phyloP scores from a whole-genome alignment of 2,888 invertebrate genomes.

The Timandra comae region DNA sequence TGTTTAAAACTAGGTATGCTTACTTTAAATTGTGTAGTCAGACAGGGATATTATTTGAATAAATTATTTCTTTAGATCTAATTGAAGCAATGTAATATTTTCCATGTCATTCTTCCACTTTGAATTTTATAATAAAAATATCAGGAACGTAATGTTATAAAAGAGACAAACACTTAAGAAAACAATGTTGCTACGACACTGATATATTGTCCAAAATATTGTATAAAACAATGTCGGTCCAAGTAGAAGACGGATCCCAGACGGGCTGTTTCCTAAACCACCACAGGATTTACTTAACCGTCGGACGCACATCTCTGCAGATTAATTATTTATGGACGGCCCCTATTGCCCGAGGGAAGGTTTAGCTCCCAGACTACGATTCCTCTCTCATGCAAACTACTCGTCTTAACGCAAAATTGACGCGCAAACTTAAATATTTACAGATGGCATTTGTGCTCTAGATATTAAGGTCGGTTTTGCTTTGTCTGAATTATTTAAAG shows the following conservation, averaged over 20 bases:
- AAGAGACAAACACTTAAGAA: no score
- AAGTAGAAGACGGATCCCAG: conserved; percentile 33
- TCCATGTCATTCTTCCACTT: no score
- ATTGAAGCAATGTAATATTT: no score
- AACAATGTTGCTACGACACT: no score
- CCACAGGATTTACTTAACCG: conserved; percentile 62
- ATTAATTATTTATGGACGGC: conserved; percentile 73
- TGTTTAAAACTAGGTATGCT: no score
- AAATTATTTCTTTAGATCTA: no score
- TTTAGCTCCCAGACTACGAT: conserved; percentile 69
- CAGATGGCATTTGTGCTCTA: conserved; percentile 51
- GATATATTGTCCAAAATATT: no score
- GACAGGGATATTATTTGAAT: no score
- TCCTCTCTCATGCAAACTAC: conserved; percentile 72
- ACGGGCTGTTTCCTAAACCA: conserved; percentile 45
- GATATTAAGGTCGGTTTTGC: conserved; percentile 64
- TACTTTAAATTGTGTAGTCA: no score
- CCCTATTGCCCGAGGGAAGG: conserved; percentile 56
- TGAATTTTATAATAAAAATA: no score
- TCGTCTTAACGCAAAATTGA: conserved; percentile 70
- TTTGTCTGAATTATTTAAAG: conserved; percentile 65
- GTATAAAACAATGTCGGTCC: conserved; percentile 9
- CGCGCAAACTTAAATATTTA: conserved; percentile 63
- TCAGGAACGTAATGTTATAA: no score
- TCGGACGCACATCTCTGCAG: conserved; percentile 62